Conservation (phyloP, 2,113 vertebrate genomes). For the Eulemur macaco region DNA sequence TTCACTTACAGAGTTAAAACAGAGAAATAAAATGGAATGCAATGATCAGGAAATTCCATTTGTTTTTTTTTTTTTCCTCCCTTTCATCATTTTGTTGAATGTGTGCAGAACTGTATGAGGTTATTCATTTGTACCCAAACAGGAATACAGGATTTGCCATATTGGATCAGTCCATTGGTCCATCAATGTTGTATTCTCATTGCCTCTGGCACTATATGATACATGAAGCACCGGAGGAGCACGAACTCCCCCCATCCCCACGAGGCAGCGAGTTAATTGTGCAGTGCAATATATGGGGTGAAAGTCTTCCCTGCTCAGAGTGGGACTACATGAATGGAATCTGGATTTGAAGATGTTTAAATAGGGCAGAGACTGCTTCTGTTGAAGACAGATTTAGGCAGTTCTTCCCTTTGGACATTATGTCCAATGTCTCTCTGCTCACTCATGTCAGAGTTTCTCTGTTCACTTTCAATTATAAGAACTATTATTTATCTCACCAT, state of each 20-base stretch:
- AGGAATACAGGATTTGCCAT: constrained; percentile 75
- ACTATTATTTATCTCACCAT: constrained; percentile 59
- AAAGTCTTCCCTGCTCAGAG: constrained; percentile 33
- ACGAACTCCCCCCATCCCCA: neutral
- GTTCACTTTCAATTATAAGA: constrained; percentile 54
- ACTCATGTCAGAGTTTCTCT: constrained; percentile 12
- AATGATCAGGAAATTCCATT: constrained; percentile 78
- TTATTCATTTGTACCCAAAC: constrained; percentile 78
- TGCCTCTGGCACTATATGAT: constrained; percentile 71
- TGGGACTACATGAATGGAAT: constrained; percentile 40
- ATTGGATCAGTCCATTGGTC: constrained; percentile 74
- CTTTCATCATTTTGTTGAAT: constrained; percentile 77
- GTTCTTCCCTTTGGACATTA: constrained; percentile 58
- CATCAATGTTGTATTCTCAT: constrained; percentile 66
- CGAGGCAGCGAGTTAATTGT: constrained; percentile 58
- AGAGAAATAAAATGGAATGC: constrained; percentile 77
- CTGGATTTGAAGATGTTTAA: constrained; percentile 54
- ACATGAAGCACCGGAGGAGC: constrained; percentile 61
- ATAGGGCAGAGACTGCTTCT: neutral
- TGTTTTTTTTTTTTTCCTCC: neutral
- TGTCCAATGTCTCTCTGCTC: constrained; percentile 21
- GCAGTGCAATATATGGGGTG: constrained; percentile 45
- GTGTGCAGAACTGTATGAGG: constrained; percentile 70
- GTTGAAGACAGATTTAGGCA: neutral
- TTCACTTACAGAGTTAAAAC: constrained; percentile 79